Evolutionary conservation across 1,140 invertebrate species (phyloP).

Genomic region (Drosophila persimilis): DNA sequence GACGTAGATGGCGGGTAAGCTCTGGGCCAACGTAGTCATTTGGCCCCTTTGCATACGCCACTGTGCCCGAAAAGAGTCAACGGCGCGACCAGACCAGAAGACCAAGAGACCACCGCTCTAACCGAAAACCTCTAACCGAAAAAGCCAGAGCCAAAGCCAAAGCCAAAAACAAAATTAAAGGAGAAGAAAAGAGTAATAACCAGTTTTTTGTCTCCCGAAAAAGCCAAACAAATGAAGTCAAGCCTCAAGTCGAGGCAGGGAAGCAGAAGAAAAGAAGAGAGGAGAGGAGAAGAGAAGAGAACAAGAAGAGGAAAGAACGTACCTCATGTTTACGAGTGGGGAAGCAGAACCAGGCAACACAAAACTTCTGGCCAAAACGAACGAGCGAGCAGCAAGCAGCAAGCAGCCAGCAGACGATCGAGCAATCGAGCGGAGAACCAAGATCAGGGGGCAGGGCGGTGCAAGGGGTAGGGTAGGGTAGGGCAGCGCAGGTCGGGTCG

Average conservation of each 20-base stretch:
- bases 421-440: slow-evolving; percentile 37
- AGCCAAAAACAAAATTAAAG: slow-evolving; percentile 29
- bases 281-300: slow-evolving; percentile 48
- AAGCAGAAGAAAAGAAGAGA: slow-evolving; percentile 33
- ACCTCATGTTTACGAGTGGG: slow-evolving; percentile 74
- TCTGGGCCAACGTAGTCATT: slow-evolving; percentile 51
- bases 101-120: slow-evolving; percentile 59
- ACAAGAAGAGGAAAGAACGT: slow-evolving; percentile 63
- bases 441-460: slow-evolving; percentile 7
- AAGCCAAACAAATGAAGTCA: slow-evolving; percentile 82
- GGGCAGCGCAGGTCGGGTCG: slow-evolving; percentile 63
- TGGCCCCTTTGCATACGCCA: slow-evolving; percentile 75
- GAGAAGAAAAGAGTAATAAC: slow-evolving; percentile 77
- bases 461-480: slow-evolving; percentile 11
- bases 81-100: slow-evolving; percentile 18
- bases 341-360: slow-evolving; percentile 33
- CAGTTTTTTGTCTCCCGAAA: slow-evolving; percentile 81
- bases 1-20: slow-evolving; percentile 44
- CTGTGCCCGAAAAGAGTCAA: slow-evolving; percentile 36
- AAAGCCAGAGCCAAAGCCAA: slow-evolving; percentile 26
- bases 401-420: slow-evolving; percentile 20
- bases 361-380: too few relatives aligned
- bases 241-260: slow-evolving; percentile 57
- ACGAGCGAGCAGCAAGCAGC: slow-evolving; percentile 22
- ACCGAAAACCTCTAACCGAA: slow-evolving; percentile 42